A percentile compares a stretch with the other conserved stretches of the same genome.
Evolutionary conservation across 2,888 invertebrate genomes (phyloP).

Genomic region (Phengaris alcon): DNA sequence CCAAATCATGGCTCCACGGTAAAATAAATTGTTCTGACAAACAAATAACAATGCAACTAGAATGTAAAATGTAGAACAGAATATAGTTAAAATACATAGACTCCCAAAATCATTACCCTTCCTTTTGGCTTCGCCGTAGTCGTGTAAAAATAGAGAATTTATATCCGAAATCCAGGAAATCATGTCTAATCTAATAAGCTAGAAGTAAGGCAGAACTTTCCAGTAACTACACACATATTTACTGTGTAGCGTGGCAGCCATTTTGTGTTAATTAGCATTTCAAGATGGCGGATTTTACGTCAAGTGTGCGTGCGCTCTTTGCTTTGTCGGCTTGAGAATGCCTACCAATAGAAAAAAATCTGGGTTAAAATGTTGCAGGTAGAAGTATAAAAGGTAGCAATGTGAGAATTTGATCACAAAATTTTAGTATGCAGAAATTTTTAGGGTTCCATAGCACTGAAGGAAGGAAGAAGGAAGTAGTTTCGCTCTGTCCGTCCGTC

Average conservation of each 20-base stretch:
- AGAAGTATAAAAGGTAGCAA: neutral
- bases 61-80: neutral
- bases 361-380: neutral
- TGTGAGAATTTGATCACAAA: neutral
- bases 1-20: neutral
- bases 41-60: too few relatives aligned
- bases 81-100: neutral
- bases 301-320: neutral
- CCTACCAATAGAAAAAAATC: neutral
- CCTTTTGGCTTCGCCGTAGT: too few relatives aligned
- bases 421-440: neutral
- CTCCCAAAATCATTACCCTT: too few relatives aligned
- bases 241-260: conserved; percentile 31
- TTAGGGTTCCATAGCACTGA: too few relatives aligned
- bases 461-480: too few relatives aligned
- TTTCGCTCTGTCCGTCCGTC: too few relatives aligned
- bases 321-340: conserved; percentile 9
- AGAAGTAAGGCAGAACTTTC: neutral
- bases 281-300: conserved; percentile 32
- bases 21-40: too few relatives aligned
- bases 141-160: neutral
- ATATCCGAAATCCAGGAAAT: neutral
- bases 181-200: conserved; percentile 19
- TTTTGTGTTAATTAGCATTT: conserved; percentile 36
- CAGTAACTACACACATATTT: conserved; percentile 28